Percentiles rank a stretch among this genome's conserved stretches.
Conservation (phyloP, 2,797 vertebrate species). For the Halcyon leucocephala region DNA sequence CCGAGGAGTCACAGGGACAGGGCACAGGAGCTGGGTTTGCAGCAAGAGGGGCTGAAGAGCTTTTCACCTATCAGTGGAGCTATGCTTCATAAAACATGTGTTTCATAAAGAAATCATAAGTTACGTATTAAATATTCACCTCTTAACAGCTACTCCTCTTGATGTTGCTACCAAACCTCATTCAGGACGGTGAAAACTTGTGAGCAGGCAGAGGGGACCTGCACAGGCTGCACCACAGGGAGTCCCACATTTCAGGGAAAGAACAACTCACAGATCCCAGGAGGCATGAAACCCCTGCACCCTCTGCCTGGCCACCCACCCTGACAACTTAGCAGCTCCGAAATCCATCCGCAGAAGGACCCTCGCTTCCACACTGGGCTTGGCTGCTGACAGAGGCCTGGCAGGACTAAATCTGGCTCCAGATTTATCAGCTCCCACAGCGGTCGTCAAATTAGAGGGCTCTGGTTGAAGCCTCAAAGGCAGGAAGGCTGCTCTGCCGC, state of each 20-base stretch:
- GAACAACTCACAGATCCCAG: fast-evolving
- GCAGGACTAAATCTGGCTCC: background rate
- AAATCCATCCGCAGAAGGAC: background rate
- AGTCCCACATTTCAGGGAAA: background rate
- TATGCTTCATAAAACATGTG: background rate
- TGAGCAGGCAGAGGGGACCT: background rate
- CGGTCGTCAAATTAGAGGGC: background rate
- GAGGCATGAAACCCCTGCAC: background rate
- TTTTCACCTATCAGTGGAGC: background rate
- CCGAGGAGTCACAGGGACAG: background rate
- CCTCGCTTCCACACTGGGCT: fast-evolving
- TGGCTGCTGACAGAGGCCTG: background rate
- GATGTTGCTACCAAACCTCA: background rate
- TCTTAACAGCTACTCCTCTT: background rate
- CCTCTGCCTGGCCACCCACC: background rate
- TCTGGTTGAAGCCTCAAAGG: background rate
- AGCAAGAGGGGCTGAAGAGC: background rate
- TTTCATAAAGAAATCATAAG: background rate
- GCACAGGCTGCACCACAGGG: fast-evolving
- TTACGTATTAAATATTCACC: background rate
- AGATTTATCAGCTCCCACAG: background rate
- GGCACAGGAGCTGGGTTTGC: background rate
- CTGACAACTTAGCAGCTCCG: fast-evolving
- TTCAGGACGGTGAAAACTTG: background rate
- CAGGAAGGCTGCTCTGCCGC: background rate